Evolutionary conservation across 2,797 vertebrate species (phyloP).

Genomic region (Silurus lanzhouensis): DNA sequence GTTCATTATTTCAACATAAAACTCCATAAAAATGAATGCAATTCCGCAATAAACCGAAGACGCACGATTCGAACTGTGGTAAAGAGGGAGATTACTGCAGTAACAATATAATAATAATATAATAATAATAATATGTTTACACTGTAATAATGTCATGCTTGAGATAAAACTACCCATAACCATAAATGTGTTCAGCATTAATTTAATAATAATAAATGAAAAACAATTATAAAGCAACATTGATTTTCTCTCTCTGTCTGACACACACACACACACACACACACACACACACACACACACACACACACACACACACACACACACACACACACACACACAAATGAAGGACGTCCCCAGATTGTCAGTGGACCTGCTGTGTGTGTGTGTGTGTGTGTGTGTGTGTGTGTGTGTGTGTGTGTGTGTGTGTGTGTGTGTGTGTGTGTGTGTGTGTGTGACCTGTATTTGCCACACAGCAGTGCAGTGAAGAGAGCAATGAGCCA

Average conservation of each 20-base stretch:
- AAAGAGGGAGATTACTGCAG: too few species aligned
- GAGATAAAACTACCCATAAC: background rate
- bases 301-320: conserved; percentile 1
- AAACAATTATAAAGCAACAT: background rate
- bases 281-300: background rate
- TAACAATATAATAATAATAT: too few species aligned
- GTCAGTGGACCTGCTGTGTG: background rate
- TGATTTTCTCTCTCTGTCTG: background rate
- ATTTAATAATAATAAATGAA: background rate
- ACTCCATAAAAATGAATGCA: too few species aligned
- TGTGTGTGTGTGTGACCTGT: background rate
- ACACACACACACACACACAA: background rate
- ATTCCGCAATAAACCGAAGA: too few species aligned
- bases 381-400: background rate
- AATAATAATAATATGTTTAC: too few species aligned
- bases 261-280: background rate
- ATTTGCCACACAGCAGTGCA: conserved; percentile 8
- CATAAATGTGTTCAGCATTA: background rate
- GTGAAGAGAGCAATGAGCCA: conserved; percentile 1
- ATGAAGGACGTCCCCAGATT: background rate
- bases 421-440: background rate
- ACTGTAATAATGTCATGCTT: background rate
- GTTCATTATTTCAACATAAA: too few species aligned
- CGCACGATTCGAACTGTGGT: too few species aligned
- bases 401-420: background rate